Evolutionary conservation across 2,797 vertebrate species (phyloP).

Genomic region (Knipowitschia caucasica): DNA sequence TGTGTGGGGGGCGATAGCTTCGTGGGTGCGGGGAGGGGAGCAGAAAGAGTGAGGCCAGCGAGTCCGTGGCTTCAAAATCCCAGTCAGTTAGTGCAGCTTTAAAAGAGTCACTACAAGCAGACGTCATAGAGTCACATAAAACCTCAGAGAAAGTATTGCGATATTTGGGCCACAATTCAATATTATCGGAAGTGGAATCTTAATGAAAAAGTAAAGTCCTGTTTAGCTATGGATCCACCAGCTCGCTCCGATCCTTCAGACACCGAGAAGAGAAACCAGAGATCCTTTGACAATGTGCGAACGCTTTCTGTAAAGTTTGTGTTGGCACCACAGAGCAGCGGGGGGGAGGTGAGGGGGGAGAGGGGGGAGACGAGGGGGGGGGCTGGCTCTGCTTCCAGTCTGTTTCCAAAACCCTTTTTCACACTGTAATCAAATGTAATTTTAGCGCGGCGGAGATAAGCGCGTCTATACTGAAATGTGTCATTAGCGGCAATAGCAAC

Average conservation of each 20-base stretch:
- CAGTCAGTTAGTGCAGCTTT: no score
- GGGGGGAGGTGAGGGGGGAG: constrained; percentile 6
- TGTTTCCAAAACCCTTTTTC: constrained; percentile 49
- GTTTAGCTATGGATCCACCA: no score
- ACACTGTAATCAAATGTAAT: constrained; percentile 69
- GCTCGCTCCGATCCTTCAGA: constrained; percentile 6
- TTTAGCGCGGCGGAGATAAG: constrained; percentile 67
- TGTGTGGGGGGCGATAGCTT: no score
- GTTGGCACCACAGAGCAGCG: constrained; percentile 39
- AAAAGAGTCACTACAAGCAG: no score
- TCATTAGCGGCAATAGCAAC: constrained; percentile 49
- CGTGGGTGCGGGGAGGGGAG: no score
- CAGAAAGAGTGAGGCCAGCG: no score
- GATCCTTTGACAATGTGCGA: constrained; percentile 5
- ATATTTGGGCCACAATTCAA: no score
- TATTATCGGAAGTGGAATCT: no score
- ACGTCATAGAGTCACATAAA: no score
- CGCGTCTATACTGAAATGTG: constrained; percentile 63
- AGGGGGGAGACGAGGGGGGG: constrained; percentile 4
- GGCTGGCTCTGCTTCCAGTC: constrained; percentile 20
- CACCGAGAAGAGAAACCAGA: constrained; percentile 23
- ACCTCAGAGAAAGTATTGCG: no score
- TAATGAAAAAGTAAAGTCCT: no score
- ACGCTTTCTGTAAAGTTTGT: constrained; percentile 32
- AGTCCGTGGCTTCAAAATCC: no score